phyloP scores from a whole-genome alignment of 2,888 invertebrate genomes.

The Polydrusus cervinus region DNA sequence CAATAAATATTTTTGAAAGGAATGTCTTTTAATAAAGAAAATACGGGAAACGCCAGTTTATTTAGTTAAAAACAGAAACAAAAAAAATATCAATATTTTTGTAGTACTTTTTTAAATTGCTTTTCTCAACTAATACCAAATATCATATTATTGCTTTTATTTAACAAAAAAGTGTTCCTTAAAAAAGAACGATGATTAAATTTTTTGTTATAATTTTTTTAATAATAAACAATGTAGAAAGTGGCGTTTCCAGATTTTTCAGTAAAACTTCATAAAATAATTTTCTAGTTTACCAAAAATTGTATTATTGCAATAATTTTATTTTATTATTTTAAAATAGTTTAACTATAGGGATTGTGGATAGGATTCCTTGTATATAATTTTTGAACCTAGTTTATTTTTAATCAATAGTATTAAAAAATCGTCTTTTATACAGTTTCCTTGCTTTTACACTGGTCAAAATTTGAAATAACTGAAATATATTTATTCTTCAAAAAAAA shows the following conservation, averaged over 20 bases:
- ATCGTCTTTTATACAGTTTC: not conserved
- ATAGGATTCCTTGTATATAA: constrained; percentile 33
- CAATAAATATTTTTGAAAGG: constrained; percentile 13
- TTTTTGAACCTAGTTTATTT: constrained; percentile 18
- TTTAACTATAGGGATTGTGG: constrained; percentile 22
- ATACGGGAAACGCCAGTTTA: not conserved
- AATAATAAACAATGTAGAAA: no score
- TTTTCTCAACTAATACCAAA: no score
- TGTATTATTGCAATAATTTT: constrained; percentile 17
- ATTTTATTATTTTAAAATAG: constrained; percentile 25
- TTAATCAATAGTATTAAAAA: not conserved
- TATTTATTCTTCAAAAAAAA: not conserved
- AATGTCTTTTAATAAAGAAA: not conserved
- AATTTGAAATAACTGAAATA: not conserved
- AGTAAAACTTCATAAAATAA: constrained; percentile 10
- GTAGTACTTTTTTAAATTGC: no score
- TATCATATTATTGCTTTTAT: no score
- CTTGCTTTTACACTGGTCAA: constrained; percentile 3
- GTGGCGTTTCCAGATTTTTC: not conserved
- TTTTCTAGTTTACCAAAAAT: constrained; percentile 19
- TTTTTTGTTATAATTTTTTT: no score
- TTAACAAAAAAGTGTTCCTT: no score
- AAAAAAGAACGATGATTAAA: no score
- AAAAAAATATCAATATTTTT: no score
- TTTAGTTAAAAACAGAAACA: not conserved